A percentile compares a stretch with the other conserved stretches of the same genome.
phyloP scores from a whole-genome alignment of 2,113 vertebrate species.

The Burhinus oedicnemus region DNA sequence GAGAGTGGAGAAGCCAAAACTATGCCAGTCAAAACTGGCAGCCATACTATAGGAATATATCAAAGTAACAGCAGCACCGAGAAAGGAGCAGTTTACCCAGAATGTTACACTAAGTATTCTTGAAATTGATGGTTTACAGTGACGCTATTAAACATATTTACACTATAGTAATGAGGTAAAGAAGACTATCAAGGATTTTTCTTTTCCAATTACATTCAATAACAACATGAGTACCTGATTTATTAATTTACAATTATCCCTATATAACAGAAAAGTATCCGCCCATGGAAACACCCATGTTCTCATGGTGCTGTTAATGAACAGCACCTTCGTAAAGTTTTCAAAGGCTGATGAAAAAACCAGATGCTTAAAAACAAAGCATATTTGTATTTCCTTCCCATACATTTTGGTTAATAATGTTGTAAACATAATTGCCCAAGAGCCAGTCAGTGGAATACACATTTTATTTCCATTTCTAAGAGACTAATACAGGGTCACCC shows the following conservation, averaged over 20 bases:
- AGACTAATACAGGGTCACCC: background rate
- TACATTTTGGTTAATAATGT: background rate
- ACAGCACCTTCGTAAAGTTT: background rate
- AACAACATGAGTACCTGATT: background rate
- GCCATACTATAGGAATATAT: background rate
- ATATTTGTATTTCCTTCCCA: background rate
- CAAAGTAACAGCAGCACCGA: background rate
- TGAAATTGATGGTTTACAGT: background rate
- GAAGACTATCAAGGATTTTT: background rate
- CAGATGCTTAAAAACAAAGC: background rate
- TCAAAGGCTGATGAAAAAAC: background rate
- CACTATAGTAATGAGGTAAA: background rate
- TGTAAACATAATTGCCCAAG: background rate
- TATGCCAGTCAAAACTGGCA: background rate
- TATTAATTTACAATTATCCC: background rate
- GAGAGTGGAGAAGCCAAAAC: background rate
- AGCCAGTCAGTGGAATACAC: fast-evolving
- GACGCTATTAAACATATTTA: background rate
- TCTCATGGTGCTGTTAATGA: background rate
- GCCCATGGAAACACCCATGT: background rate
- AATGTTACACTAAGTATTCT: background rate
- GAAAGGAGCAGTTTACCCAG: background rate
- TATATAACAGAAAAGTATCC: background rate
- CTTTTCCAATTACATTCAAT: background rate
- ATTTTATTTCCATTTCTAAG: background rate